phyloP scores from a whole-genome alignment of 2,888 invertebrate species.

The Odontomyia ornata region DNA sequence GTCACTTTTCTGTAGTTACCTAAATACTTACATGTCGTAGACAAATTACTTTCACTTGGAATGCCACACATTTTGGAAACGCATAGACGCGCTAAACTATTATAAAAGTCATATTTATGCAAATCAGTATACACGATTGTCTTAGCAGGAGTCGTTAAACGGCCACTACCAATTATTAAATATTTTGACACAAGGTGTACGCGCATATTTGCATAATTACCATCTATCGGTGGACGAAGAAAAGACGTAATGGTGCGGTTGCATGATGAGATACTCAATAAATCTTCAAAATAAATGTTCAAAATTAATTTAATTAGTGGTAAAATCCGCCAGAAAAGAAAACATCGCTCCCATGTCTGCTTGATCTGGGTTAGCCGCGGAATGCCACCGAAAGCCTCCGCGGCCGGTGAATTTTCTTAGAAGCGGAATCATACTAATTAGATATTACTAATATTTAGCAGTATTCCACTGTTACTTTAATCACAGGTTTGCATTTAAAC shows the following conservation, averaged over 20 bases:
- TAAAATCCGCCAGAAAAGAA: conserved; percentile 13
- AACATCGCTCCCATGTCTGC: background rate
- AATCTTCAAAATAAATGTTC: conserved; percentile 23
- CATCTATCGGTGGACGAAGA: background rate
- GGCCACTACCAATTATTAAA: background rate
- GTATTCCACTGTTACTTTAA: conserved; percentile 34
- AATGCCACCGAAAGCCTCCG: background rate
- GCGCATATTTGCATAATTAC: background rate
- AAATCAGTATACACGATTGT: background rate
- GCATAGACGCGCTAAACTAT: background rate
- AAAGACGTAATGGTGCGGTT: background rate
- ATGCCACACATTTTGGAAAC: background rate
- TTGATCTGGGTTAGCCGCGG: background rate
- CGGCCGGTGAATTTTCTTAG: background rate
- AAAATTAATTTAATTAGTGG: conserved; percentile 22
- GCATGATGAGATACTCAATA: background rate
- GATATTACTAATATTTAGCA: conserved; percentile 30
- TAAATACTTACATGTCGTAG: too few relatives aligned
- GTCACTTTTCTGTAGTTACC: too few relatives aligned
- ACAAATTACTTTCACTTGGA: too few relatives aligned
- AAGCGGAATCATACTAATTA: conserved; percentile 14
- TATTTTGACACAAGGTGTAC: background rate
- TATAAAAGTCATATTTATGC: background rate
- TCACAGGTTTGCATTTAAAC: conserved; percentile 15
- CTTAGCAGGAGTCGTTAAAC: too few relatives aligned